Percentiles rank a stretch among this genome's conserved stretches.
Conservation (phyloP, 2,888 invertebrate species). For the Myathropa florea region DNA sequence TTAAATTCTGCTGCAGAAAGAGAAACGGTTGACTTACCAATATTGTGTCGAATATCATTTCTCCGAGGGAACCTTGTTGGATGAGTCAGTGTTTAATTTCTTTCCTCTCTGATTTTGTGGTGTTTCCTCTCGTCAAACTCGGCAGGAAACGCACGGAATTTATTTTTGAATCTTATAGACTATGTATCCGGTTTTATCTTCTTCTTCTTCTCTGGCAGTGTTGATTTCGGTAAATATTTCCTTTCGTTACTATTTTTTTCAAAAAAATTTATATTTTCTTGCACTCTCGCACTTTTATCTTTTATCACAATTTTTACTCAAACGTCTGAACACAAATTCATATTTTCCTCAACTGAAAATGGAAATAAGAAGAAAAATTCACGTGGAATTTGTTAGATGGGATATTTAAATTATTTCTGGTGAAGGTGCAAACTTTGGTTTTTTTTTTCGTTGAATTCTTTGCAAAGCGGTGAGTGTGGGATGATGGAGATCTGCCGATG, state of each 20-base stretch:
- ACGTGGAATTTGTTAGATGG: slow-evolving; percentile 19
- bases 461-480: neutral
- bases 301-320: slow-evolving; percentile 54
- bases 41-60: slow-evolving; percentile 67
- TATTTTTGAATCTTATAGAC: neutral
- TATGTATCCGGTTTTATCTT: slow-evolving; percentile 25
- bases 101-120: neutral
- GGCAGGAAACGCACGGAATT: slow-evolving; percentile 27
- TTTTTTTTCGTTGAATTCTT: slow-evolving; percentile 6
- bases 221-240: slow-evolving; percentile 27
- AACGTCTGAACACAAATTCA: slow-evolving; percentile 67
- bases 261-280: slow-evolving; percentile 10
- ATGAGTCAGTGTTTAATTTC: slow-evolving; percentile 54
- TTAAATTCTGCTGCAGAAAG: too few relatives aligned
- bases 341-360: slow-evolving; percentile 62
- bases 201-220: slow-evolving; percentile 45
- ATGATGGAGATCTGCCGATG: neutral
- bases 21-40: slow-evolving; percentile 47
- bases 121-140: neutral
- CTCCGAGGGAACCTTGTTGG: slow-evolving; percentile 59
- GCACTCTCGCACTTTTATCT: slow-evolving; percentile 37
- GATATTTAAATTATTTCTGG: slow-evolving; percentile 7
- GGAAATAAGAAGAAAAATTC: slow-evolving; percentile 16
- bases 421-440: neutral
- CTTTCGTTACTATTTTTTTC: neutral